Conservation (phyloP, 2,797 vertebrate species). For the Semaprochilodus insignis region DNA sequence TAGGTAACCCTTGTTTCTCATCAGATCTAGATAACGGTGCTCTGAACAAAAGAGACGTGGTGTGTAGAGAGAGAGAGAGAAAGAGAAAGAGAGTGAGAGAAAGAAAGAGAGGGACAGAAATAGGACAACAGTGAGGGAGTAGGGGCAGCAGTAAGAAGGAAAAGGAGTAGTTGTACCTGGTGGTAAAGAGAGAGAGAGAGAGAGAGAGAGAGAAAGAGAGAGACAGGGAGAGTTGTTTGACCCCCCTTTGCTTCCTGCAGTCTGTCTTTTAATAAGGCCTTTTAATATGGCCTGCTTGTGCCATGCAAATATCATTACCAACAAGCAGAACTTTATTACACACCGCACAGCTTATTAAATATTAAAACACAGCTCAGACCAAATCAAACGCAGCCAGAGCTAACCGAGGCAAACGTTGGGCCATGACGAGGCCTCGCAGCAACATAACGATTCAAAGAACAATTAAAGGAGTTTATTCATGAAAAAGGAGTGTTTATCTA, state of each 20-base stretch:
- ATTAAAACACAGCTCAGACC: conserved; percentile 50
- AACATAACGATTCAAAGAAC: conserved; percentile 17
- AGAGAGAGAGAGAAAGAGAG: neutral
- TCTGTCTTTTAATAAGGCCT: conserved; percentile 59
- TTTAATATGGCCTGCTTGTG: conserved; percentile 61
- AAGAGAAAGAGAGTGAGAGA: conserved; percentile 7
- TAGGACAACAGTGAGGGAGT: conserved; percentile 9
- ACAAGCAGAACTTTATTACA: conserved; percentile 50
- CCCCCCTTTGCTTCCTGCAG: conserved; percentile 12
- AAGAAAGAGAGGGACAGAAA: conserved; percentile 3
- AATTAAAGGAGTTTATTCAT: neutral
- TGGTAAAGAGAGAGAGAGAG: neutral
- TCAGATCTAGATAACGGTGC: conserved; percentile 52
- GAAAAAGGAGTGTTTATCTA: neutral
- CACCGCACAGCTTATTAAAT: conserved; percentile 57
- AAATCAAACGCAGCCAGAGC: conserved; percentile 30
- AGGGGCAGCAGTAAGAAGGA: neutral
- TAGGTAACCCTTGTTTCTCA: conserved; percentile 52
- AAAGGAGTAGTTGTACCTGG: neutral
- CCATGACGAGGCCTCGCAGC: conserved; percentile 18
- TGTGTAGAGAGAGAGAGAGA: conserved; percentile 12
- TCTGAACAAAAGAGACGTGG: conserved; percentile 31
- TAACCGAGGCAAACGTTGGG: conserved; percentile 32
- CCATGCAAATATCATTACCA: conserved; percentile 61
- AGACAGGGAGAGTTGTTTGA: neutral